A percentile compares a stretch with the other conserved stretches of the same genome.
Conservation (phyloP, 92 coral and sea anemone genomes). For the Pocillopora grandis region DNA sequence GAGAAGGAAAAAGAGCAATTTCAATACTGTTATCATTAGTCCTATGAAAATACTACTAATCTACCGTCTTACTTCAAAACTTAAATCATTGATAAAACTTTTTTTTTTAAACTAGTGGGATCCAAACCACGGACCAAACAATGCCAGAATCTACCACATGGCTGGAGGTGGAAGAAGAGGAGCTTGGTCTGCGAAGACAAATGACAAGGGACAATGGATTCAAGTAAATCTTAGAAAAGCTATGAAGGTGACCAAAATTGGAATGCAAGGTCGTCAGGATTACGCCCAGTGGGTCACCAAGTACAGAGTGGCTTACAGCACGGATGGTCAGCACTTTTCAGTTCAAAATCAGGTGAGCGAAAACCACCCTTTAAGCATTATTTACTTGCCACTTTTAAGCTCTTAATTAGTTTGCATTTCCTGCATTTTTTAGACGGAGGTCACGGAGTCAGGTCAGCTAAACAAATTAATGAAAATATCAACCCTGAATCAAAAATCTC, state of each 20-base stretch:
- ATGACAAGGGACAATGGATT: constrained; percentile 25
- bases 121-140: neutral
- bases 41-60: too few relatives aligned
- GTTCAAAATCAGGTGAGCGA: neutral
- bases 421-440: too few relatives aligned
- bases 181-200: constrained; percentile 1
- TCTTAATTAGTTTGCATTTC: too few relatives aligned
- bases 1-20: too few relatives aligned
- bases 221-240: constrained; percentile 11
- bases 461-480: too few relatives aligned
- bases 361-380: too few relatives aligned
- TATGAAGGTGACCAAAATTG: constrained; percentile 14
- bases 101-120: neutral
- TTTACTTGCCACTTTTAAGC: too few relatives aligned
- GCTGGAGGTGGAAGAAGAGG: neutral
- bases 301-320: constrained; percentile 8
- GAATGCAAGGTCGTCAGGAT: constrained; percentile 16
- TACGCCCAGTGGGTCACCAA: constrained; percentile 12
- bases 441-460: too few relatives aligned
- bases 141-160: constrained; percentile 5
- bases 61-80: too few relatives aligned
- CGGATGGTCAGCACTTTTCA: constrained; percentile 3
- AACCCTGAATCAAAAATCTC: too few relatives aligned
- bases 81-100: neutral
- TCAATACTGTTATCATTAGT: too few relatives aligned